phyloP scores from a whole-genome alignment of 2,113 vertebrate genomes.

The Nymphicus hollandicus region DNA sequence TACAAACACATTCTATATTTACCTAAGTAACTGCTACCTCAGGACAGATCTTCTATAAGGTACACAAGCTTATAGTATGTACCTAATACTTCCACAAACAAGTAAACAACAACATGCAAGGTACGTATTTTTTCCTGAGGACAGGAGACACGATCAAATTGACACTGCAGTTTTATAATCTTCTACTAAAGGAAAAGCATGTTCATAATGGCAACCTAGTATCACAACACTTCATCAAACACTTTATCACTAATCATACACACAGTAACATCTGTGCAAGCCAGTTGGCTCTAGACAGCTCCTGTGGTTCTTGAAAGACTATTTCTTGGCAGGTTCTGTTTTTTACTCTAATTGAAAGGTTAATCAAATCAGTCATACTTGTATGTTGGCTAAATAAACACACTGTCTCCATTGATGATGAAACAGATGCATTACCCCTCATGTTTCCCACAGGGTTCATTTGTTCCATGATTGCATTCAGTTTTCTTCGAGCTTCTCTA shows the following conservation, averaged over 20 bases:
- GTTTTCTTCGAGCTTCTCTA: not conserved
- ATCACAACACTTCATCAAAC: not conserved
- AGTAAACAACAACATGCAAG: not conserved
- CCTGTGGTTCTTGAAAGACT: slow-evolving; percentile 57
- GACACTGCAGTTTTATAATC: not conserved
- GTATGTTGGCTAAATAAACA: slow-evolving; percentile 58
- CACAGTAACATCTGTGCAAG: slow-evolving; percentile 41
- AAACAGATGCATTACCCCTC: slow-evolving; percentile 44
- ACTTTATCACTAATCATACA: not conserved
- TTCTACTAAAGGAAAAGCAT: not conserved
- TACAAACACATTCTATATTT: not conserved
- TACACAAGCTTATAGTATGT: accelerated
- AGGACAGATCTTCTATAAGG: not conserved
- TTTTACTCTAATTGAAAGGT: slow-evolving; percentile 64
- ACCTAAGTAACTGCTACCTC: not conserved
- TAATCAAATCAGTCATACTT: slow-evolving; percentile 64
- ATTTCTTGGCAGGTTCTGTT: slow-evolving; percentile 63
- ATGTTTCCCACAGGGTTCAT: not conserved
- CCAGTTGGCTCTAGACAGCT: slow-evolving; percentile 69
- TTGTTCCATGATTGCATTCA: not conserved
- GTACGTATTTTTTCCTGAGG: not conserved
- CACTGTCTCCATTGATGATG: slow-evolving; percentile 32
- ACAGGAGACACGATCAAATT: not conserved
- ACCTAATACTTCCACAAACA: not conserved
- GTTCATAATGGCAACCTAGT: not conserved